phyloP scores from a whole-genome alignment of 2,113 vertebrate genomes.

The Numida meleagris region DNA sequence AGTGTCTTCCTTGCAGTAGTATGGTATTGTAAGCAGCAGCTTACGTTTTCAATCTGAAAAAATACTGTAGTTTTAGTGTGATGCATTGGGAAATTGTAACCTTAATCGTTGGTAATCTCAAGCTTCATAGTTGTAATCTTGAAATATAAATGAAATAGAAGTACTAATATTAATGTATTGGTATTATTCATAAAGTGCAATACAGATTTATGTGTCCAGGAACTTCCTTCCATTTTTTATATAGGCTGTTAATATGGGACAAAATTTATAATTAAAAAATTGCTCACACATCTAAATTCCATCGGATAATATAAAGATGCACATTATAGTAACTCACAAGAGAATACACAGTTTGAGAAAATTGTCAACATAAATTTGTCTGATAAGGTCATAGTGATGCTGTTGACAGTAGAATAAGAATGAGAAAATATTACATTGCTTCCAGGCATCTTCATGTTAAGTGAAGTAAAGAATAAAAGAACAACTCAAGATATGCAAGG shows the following conservation, averaged over 20 bases:
- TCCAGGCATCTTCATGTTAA: slow-evolving; percentile 60
- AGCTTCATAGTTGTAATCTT: slow-evolving; percentile 6
- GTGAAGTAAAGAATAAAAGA: slow-evolving; percentile 65
- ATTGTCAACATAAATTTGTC: slow-evolving; percentile 66
- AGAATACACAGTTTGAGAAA: slow-evolving; percentile 64
- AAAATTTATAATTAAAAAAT: slow-evolving; percentile 67
- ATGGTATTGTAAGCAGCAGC: neutral
- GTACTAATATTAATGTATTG: slow-evolving; percentile 65
- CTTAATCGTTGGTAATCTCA: slow-evolving; percentile 45
- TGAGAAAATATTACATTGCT: slow-evolving; percentile 62
- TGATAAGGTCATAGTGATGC: slow-evolving; percentile 73
- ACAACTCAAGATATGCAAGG: slow-evolving; percentile 15
- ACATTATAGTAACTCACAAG: slow-evolving; percentile 34
- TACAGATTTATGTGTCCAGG: slow-evolving; percentile 16
- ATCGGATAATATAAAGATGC: slow-evolving; percentile 46
- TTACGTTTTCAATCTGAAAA: slow-evolving; percentile 6
- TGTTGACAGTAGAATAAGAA: slow-evolving; percentile 57
- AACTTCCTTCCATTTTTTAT: slow-evolving; percentile 49
- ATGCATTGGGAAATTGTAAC: slow-evolving; percentile 30
- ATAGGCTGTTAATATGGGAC: slow-evolving; percentile 44
- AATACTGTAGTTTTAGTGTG: neutral
- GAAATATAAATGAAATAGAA: slow-evolving; percentile 53
- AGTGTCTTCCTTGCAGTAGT: neutral
- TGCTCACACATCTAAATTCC: slow-evolving; percentile 27
- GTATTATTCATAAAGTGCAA: slow-evolving; percentile 61